Conservation (phyloP, 1,140 invertebrate genomes). For the Pseudoatta argentina region DNA sequence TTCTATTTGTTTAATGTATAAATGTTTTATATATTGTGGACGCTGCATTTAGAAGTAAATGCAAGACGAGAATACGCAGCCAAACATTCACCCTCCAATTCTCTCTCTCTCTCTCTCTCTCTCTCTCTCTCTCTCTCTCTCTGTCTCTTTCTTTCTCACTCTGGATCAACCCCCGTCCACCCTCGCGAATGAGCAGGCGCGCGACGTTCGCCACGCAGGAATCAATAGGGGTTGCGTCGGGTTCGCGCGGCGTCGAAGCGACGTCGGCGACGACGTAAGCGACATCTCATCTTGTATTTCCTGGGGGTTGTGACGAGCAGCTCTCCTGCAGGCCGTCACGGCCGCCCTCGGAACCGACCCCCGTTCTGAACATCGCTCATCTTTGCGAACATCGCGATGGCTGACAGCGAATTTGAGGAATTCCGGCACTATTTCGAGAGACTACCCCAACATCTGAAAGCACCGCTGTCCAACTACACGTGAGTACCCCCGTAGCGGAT, state of each 20-base stretch:
- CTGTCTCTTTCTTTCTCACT: constrained; percentile 27
- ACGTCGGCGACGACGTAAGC: constrained; percentile 72
- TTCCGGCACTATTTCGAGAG: constrained; percentile 94
- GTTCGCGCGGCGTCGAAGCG: constrained; percentile 61
- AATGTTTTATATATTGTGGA: not conserved
- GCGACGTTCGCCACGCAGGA: constrained; percentile 73
- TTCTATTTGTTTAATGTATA: not conserved
- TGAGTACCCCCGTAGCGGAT: constrained; percentile 83
- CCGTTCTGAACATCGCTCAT: constrained; percentile 17
- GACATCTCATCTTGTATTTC: constrained; percentile 66
- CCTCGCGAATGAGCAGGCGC: constrained; percentile 75
- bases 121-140: not conserved
- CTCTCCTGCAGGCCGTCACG: constrained; percentile 69
- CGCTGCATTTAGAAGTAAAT: constrained; percentile 20
- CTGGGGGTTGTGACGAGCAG: constrained; percentile 68
- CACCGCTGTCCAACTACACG: constrained; percentile 90
- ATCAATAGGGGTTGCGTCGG: constrained; percentile 78
- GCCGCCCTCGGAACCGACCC: constrained; percentile 74
- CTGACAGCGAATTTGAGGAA: constrained; percentile 96
- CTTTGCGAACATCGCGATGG: constrained; percentile 88
- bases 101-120: not conserved
- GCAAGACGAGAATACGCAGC: constrained; percentile 16
- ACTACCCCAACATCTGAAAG: constrained; percentile 92
- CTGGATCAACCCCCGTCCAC: constrained; percentile 13
- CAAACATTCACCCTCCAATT: constrained; percentile 51